Conservation (phyloP, 2,888 invertebrate species). For the Aphrophora alni region DNA sequence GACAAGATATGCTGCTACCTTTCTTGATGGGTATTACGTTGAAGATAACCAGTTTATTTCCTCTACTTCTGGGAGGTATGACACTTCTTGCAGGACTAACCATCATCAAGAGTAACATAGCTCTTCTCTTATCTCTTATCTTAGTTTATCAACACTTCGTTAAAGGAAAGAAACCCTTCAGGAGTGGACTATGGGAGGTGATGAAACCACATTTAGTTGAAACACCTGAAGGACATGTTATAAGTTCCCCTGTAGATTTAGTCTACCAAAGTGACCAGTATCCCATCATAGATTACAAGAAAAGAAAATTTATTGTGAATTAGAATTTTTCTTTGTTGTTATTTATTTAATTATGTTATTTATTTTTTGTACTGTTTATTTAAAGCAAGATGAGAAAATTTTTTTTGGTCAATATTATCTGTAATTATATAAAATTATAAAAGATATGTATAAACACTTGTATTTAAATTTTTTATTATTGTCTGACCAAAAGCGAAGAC, state of each 20-base stretch:
- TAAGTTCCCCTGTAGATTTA: too few relatives aligned
- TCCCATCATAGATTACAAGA: neutral
- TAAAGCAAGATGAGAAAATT: too few relatives aligned
- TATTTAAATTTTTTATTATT: too few relatives aligned
- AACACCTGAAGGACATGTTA: neutral
- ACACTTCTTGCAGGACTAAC: conserved; percentile 39
- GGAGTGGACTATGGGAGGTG: neutral
- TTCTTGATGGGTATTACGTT: conserved; percentile 44
- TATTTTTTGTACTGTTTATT: too few relatives aligned
- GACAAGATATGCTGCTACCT: conserved; percentile 36
- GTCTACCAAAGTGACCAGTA: neutral
- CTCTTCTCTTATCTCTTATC: conserved; percentile 30
- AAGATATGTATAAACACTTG: too few relatives aligned
- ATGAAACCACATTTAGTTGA: neutral
- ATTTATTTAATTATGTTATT: neutral
- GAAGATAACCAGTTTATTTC: conserved; percentile 43
- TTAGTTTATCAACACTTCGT: conserved; percentile 15
- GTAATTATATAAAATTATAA: too few relatives aligned
- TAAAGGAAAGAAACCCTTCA: neutral
- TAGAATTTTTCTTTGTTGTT: neutral
- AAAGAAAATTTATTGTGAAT: neutral
- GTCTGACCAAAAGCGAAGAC: too few relatives aligned
- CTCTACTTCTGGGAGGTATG: conserved; percentile 41
- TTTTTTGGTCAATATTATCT: too few relatives aligned
- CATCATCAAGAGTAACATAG: conserved; percentile 40